phyloP scores from a whole-genome alignment of 2,113 vertebrate genomes.

The Eudyptes chrysolophus region DNA sequence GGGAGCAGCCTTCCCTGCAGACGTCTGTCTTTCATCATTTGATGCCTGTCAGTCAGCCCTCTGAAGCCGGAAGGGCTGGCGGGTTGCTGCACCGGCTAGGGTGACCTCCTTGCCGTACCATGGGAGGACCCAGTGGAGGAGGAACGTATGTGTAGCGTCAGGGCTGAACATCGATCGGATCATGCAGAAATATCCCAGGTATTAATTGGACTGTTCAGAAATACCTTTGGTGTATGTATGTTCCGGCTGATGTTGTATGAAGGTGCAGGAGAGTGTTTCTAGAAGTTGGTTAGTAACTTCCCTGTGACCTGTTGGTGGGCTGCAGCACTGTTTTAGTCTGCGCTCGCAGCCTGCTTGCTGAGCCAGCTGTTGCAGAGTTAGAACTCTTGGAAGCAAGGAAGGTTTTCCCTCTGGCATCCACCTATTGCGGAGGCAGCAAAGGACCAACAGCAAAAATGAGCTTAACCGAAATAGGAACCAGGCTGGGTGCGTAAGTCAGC shows the following conservation, averaged over 20 bases:
- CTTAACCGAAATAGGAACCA: not conserved
- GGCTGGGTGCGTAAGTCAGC: not conserved
- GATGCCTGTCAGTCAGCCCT: not conserved
- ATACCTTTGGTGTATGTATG: not conserved
- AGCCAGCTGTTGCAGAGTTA: not conserved
- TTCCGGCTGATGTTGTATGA: rapidly evolving
- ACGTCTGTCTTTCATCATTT: not conserved
- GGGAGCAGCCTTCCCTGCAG: not conserved
- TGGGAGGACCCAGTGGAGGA: rapidly evolving
- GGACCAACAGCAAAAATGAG: not conserved
- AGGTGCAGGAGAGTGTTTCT: not conserved
- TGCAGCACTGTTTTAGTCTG: not conserved
- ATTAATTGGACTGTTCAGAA: not conserved
- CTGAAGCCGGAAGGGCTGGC: not conserved
- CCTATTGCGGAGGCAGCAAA: not conserved
- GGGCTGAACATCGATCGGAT: not conserved
- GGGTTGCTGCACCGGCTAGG: not conserved
- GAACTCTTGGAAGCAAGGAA: not conserved
- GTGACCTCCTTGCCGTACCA: not conserved
- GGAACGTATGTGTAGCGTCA: rapidly evolving
- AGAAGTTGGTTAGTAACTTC: not conserved
- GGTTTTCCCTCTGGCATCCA: not conserved
- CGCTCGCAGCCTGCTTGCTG: not conserved
- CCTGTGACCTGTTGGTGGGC: not conserved
- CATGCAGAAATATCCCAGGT: not conserved